A percentile compares a stretch with the other conserved stretches of the same genome.
Evolutionary conservation across 2,888 invertebrate species (phyloP).

Genomic region (Geophilus truncorum): DNA sequence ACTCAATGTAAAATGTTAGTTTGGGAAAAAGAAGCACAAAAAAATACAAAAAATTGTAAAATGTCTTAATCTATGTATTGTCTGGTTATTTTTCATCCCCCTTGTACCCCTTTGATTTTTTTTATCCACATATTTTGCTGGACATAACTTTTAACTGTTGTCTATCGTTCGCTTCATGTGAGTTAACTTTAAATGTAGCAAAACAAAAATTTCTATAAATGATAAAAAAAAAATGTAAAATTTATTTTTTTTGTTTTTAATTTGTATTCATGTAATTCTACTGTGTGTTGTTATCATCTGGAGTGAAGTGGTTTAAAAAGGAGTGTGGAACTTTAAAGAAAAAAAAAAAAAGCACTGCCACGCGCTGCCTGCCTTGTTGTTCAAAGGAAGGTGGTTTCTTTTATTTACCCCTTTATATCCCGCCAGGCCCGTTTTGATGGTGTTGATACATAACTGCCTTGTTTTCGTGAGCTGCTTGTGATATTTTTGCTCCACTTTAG

Average conservation of each 20-base stretch:
- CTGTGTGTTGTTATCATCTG: constrained; percentile 14
- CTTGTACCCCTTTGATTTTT: neutral
- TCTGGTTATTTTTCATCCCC: neutral
- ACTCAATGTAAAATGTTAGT: neutral
- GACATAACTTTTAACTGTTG: constrained; percentile 18
- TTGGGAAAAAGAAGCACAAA: neutral
- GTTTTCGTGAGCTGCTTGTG: neutral
- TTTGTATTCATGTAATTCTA: constrained; percentile 5
- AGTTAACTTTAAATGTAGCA: neutral
- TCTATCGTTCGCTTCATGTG: constrained; percentile 3
- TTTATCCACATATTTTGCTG: neutral
- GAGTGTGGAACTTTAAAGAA: constrained; percentile 19
- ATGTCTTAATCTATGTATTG: constrained; percentile 1
- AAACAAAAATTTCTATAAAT: neutral
- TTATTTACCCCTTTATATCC: neutral
- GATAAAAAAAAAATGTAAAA: neutral
- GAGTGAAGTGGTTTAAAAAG: neutral
- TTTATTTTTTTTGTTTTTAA: neutral
- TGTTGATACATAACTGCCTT: neutral
- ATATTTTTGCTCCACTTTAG: neutral
- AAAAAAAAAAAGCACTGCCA: constrained; percentile 34
- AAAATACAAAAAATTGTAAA: neutral
- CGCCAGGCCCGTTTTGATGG: constrained; percentile 8
- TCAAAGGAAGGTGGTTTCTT: neutral
- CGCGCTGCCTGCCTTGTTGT: constrained; percentile 14